A percentile compares a stretch with the other conserved stretches of the same genome.
Conservation (phyloP, 2,888 invertebrate species). For the Diplazon laetatorius region DNA sequence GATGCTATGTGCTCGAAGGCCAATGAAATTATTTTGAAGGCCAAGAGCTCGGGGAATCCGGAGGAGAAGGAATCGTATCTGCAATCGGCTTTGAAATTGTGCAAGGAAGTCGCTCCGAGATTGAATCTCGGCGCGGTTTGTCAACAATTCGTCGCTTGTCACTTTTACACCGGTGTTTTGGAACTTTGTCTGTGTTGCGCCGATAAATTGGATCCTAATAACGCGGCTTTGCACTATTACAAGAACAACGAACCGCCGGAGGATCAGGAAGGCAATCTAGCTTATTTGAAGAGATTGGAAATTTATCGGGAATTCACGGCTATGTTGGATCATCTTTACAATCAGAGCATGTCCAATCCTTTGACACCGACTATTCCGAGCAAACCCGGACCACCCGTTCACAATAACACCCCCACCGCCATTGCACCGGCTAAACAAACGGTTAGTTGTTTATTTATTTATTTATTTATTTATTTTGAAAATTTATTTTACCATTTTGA, state of each 20-base stretch:
- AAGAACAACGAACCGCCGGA: slow-evolving; percentile 91
- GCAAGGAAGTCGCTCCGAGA: slow-evolving; percentile 94
- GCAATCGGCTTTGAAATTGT: slow-evolving; percentile 90
- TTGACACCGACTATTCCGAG: slow-evolving; percentile 81
- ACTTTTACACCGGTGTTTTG: slow-evolving; percentile 94
- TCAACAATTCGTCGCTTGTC: slow-evolving; percentile 90
- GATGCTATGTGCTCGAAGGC: slow-evolving; percentile 98
- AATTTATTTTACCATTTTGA: no score
- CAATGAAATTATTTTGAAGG: slow-evolving; percentile 93
- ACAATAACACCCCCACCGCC: slow-evolving; percentile 68
- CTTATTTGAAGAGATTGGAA: slow-evolving; percentile 91
- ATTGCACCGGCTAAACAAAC: slow-evolving; percentile 78
- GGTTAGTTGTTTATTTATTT: slow-evolving; percentile 65
- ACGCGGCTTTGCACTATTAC: slow-evolving; percentile 94
- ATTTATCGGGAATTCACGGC: slow-evolving; percentile 94
- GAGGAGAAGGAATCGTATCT: slow-evolving; percentile 91
- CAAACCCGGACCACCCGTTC: slow-evolving; percentile 79
- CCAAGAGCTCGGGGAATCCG: slow-evolving; percentile 89
- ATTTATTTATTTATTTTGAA: no score
- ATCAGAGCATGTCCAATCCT: slow-evolving; percentile 84
- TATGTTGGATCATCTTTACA: slow-evolving; percentile 89
- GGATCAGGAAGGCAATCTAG: slow-evolving; percentile 92
- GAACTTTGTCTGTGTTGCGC: slow-evolving; percentile 94
- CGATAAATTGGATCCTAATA: slow-evolving; percentile 93
- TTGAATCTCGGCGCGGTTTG: slow-evolving; percentile 93